phyloP scores from a whole-genome alignment of 2,888 invertebrate species.

The Scotopteryx bipunctaria region DNA sequence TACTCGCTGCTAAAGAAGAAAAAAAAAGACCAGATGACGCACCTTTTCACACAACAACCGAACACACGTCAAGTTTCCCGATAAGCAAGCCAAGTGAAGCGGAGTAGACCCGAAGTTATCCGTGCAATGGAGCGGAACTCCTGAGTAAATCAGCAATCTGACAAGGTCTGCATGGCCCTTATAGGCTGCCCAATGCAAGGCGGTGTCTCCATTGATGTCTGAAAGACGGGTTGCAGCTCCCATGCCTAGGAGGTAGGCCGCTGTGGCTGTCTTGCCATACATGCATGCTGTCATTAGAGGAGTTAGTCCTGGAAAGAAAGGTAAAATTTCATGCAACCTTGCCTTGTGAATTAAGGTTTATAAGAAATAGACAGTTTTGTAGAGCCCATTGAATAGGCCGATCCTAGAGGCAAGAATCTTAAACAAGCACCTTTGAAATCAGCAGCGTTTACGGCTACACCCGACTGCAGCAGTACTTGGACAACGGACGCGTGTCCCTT shows the following conservation, averaged over 20 bases:
- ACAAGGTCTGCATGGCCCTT: slow-evolving; percentile 96
- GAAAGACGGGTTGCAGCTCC: slow-evolving; percentile 93
- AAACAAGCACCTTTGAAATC: slow-evolving; percentile 94
- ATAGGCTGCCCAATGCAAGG: slow-evolving; percentile 97
- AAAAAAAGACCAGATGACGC: too few relatives aligned
- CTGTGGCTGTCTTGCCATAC: slow-evolving; percentile 95
- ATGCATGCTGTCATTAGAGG: slow-evolving; percentile 96
- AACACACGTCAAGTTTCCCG: slow-evolving; percentile 94
- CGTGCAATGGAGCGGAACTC: slow-evolving; percentile 93
- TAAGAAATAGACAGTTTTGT: too few relatives aligned
- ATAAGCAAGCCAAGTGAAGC: slow-evolving; percentile 93
- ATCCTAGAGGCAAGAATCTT: too few relatives aligned
- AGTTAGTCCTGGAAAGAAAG: slow-evolving; percentile 84
- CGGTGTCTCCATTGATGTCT: slow-evolving; percentile 96
- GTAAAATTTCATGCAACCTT: too few relatives aligned
- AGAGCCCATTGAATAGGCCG: too few relatives aligned
- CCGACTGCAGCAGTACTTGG: slow-evolving; percentile 89
- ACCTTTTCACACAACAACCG: slow-evolving; percentile 94
- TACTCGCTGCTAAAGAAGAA: neutral
- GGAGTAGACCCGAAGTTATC: slow-evolving; percentile 97
- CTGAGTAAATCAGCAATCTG: slow-evolving; percentile 93
- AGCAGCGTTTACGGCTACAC: slow-evolving; percentile 94
- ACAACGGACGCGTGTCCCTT: slow-evolving; percentile 96
- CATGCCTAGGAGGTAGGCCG: slow-evolving; percentile 94
- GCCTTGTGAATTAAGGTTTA: too few relatives aligned